A percentile compares a stretch with the other conserved stretches of the same genome.
These are phyloP conservation scores for Ciconia stormi DNA, from an alignment of 2,113 vertebrate genomes.

Conservation along the genomic window DNA sequence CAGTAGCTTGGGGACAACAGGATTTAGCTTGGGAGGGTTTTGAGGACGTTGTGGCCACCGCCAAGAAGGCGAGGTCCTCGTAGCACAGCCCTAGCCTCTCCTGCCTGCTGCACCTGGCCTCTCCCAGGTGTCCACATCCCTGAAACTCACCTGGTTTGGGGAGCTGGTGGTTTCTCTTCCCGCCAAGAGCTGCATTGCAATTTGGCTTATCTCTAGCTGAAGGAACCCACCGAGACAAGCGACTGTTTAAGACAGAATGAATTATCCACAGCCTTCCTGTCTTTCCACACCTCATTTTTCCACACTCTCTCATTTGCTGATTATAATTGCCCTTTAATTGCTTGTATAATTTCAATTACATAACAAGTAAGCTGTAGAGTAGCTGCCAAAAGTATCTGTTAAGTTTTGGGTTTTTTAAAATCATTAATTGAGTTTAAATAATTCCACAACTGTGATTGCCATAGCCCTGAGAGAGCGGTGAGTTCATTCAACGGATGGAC, in stretches of 20 bases:
- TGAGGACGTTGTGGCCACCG: rapidly evolving
- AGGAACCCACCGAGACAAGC: not conserved
- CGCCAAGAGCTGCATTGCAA: rapidly evolving
- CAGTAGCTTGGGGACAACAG: not conserved
- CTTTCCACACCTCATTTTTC: not conserved
- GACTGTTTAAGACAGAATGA: not conserved
- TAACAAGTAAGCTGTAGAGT: not conserved
- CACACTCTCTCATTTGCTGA: not conserved
- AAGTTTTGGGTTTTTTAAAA: not conserved
- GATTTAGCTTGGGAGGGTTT: not conserved
- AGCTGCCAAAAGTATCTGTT: not conserved
- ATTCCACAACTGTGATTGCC: not conserved
- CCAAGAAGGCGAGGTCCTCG: rapidly evolving
- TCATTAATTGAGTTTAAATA: not conserved
- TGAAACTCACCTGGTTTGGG: not conserved
- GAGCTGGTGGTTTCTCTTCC: not conserved
- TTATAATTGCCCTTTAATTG: constrained; percentile 41
- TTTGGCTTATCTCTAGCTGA: not conserved
- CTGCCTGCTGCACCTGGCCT: not conserved
- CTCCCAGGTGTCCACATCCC: not conserved
- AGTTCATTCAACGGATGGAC: not conserved
- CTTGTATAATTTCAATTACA: constrained; percentile 13
- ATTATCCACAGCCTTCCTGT: not conserved
- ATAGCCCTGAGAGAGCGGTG: not conserved
- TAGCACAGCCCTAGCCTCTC: not conserved